Percentiles rank a stretch among this genome's conserved stretches.
Conservation (phyloP, 2,113 vertebrate species). For the Tyto alba region DNA sequence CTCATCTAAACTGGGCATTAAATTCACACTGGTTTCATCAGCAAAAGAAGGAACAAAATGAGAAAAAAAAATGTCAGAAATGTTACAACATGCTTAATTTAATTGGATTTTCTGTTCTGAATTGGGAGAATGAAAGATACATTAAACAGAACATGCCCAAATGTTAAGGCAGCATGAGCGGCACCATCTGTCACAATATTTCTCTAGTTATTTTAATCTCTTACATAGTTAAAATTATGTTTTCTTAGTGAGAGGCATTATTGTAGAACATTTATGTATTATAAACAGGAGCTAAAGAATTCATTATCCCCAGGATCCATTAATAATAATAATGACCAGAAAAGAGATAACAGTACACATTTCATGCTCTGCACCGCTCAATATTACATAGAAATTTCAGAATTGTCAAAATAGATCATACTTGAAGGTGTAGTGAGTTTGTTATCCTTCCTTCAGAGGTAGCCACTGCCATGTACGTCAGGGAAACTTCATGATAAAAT, state of each 20-base stretch:
- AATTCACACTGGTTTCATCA: background rate
- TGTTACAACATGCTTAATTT: slow-evolving; percentile 19
- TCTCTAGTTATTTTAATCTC: slow-evolving; percentile 68
- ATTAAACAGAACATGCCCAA: slow-evolving; percentile 61
- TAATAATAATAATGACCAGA: background rate
- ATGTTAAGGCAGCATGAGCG: slow-evolving; percentile 63
- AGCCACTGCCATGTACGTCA: background rate
- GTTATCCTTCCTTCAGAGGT: background rate
- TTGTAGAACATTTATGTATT: slow-evolving; percentile 41
- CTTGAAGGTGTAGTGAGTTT: background rate
- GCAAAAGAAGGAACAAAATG: background rate
- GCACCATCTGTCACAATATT: slow-evolving; percentile 74
- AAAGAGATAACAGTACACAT: background rate
- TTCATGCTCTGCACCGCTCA: background rate
- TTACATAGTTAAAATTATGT: slow-evolving; percentile 60
- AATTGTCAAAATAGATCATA: background rate
- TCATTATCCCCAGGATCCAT: background rate
- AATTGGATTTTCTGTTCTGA: slow-evolving; percentile 68
- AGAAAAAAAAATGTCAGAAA: slow-evolving; percentile 49
- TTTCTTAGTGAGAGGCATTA: slow-evolving; percentile 52
- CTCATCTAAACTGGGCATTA: background rate
- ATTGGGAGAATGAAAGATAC: slow-evolving; percentile 47
- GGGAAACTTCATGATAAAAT: background rate
- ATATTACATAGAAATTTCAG: background rate
- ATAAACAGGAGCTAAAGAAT: slow-evolving; percentile 20